A percentile compares a stretch with the other conserved stretches of the same genome.
phyloP scores from a whole-genome alignment of 1,140 invertebrate genomes.

The Polypedilum pembai region DNA sequence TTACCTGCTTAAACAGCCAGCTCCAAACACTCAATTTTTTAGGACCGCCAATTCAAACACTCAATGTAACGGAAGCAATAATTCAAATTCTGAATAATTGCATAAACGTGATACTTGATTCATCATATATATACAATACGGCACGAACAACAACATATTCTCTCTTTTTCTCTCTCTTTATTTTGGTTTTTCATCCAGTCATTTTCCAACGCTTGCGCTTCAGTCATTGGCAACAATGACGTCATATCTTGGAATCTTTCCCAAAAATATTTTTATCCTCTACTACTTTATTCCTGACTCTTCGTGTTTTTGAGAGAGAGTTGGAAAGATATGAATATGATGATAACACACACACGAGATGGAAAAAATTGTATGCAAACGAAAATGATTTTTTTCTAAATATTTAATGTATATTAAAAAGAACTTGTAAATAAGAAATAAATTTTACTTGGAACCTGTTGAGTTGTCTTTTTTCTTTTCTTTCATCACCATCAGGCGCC shows the following conservation, averaged over 20 bases:
- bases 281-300: neutral
- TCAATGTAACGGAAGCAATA: conserved; percentile 23
- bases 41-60: neutral
- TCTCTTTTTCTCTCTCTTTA: too few relatives aligned
- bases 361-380: neutral
- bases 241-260: conserved; percentile 3
- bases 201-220: conserved; percentile 9
- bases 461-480: neutral
- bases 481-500: neutral
- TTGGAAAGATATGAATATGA: conserved; percentile 2
- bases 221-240: neutral
- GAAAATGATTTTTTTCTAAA: neutral
- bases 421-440: conserved; percentile 27
- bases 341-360: neutral
- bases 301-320: conserved; percentile 9
- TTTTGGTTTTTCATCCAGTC: neutral
- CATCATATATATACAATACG: neutral
- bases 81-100: conserved; percentile 28
- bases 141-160: too few relatives aligned
- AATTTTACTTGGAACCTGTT: conserved; percentile 27
- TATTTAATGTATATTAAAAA: conserved; percentile 19
- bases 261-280: neutral
- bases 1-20: neutral
- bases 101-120: conserved; percentile 28
- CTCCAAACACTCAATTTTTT: conserved; percentile 6